Conservation (phyloP, 2,113 vertebrate species). For the Bos taurus region ARS-UCD2.0 NC_037336.1:72651001-72651500, state of each 20-base stretch:
- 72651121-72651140: neutral
- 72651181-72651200: neutral
- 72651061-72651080: neutral
- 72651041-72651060: neutral
- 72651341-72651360: neutral
- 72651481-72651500: neutral
- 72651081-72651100: neutral
- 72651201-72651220: neutral
- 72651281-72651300: neutral
- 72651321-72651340: neutral
- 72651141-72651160: neutral
- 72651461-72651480: neutral
- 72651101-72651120: neutral
- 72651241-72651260: neutral
- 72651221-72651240: neutral
- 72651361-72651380: neutral
- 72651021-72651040: neutral
- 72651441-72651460: neutral
- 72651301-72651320: neutral
- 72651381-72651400: neutral
- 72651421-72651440: neutral
- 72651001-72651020: neutral
- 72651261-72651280: neutral
- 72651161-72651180: neutral
- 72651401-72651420: neutral